phyloP scores from a whole-genome alignment of 2,888 invertebrate genomes.

The Rhagonycha fulva region DNA sequence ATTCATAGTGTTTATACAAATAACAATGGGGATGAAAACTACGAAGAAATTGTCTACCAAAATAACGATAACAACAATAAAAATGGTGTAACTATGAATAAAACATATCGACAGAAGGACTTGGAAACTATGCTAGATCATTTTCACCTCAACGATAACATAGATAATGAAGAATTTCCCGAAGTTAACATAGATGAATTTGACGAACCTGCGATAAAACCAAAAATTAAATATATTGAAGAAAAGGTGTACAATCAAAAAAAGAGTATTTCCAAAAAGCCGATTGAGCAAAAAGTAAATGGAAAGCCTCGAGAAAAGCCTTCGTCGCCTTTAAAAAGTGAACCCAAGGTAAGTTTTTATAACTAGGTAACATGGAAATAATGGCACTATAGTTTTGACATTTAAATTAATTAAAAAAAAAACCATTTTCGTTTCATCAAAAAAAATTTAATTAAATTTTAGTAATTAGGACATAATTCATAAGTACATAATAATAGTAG shows the following conservation, averaged over 20 bases:
- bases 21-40: constrained; percentile 47
- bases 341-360: constrained; percentile 30
- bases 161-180: constrained; percentile 57
- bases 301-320: constrained; percentile 18
- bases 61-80: constrained; percentile 35
- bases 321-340: constrained; percentile 14
- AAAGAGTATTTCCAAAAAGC: constrained; percentile 34
- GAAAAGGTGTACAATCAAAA: constrained; percentile 53
- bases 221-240: constrained; percentile 54
- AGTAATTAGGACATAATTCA: background rate
- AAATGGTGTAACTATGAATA: constrained; percentile 16
- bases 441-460: background rate
- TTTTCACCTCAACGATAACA: constrained; percentile 51
- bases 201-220: constrained; percentile 41
- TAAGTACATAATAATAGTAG: background rate
- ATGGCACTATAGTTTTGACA: too few relatives aligned
- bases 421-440: background rate
- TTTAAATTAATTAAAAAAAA: too few relatives aligned
- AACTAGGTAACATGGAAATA: too few relatives aligned
- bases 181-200: constrained; percentile 50
- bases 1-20: constrained; percentile 50
- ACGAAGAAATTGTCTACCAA: constrained; percentile 47
- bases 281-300: constrained; percentile 38
- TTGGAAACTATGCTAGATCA: constrained; percentile 55
- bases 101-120: constrained; percentile 30